These are phyloP conservation scores for Agrochola lychnidis DNA, from an alignment of 2,888 invertebrate genomes.

Conservation along the genomic window DNA sequence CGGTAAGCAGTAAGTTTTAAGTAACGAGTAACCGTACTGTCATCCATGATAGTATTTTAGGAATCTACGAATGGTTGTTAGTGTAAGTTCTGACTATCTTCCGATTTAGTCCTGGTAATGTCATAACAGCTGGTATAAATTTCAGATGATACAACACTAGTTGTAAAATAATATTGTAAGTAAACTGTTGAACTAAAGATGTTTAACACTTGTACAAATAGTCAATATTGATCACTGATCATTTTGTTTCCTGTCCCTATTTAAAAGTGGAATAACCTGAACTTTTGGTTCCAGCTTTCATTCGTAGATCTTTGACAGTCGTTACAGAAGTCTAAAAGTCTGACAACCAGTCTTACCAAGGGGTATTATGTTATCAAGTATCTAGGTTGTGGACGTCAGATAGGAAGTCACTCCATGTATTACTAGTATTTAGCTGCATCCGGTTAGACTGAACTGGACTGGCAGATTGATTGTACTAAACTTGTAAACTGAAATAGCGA, in stretches of 20 bases:
- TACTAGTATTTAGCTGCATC: too few species aligned
- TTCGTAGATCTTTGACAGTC: too few species aligned
- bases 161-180: neutral
- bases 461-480: neutral
- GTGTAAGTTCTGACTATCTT: neutral
- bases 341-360: too few species aligned
- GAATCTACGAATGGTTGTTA: too few species aligned
- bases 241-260: slow-evolving; percentile 4
- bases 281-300: neutral
- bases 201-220: slow-evolving; percentile 22
- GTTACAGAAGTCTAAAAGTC: too few species aligned
- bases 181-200: neutral
- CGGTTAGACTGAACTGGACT: too few species aligned
- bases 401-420: too few species aligned
- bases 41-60: too few species aligned
- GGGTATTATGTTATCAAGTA: too few species aligned
- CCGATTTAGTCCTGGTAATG: neutral
- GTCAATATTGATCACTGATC: slow-evolving; percentile 20
- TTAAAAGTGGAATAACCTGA: neutral
- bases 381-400: too few species aligned
- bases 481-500: neutral
- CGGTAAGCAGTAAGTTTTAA: too few species aligned
- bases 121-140: slow-evolving; percentile 6
- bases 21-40: too few species aligned
- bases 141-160: neutral